A percentile compares a stretch with the other conserved stretches of the same genome.
Conservation (phyloP, 1,140 invertebrate genomes). For the Anoplolepis gracilipes region DNA sequence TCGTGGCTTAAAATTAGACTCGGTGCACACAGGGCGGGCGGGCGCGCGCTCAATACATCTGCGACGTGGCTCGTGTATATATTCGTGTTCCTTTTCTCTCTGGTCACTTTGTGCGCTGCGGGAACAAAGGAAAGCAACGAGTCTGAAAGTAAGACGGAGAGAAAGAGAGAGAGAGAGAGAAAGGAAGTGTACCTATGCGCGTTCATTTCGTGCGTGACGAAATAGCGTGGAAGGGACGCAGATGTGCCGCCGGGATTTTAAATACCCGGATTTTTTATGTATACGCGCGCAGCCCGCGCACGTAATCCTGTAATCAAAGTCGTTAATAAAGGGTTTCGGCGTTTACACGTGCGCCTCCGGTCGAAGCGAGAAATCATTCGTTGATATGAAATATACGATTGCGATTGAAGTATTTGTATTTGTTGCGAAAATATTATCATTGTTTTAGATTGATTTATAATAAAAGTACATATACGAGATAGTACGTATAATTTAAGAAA, state of each 20-base stretch:
- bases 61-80: slow-evolving; percentile 10
- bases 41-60: slow-evolving; percentile 32
- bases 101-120: slow-evolving; percentile 32
- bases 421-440: background rate
- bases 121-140: slow-evolving; percentile 59
- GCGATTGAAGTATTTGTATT: background rate
- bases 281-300: background rate
- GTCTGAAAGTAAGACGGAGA: slow-evolving; percentile 34
- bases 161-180: background rate
- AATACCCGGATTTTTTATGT: slow-evolving; percentile 21
- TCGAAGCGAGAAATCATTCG: background rate
- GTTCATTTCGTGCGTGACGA: slow-evolving; percentile 49
- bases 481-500: background rate
- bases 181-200: background rate
- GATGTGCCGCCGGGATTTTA: slow-evolving; percentile 28
- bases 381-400: background rate
- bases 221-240: slow-evolving; percentile 43
- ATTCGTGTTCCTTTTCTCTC: slow-evolving; percentile 27
- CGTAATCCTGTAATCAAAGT: slow-evolving; percentile 41
- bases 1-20: slow-evolving; percentile 54
- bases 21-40: background rate
- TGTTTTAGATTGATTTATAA: background rate
- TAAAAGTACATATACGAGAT: background rate
- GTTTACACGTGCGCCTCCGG: slow-evolving; percentile 27
- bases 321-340: slow-evolving; percentile 50